Percentiles rank a stretch among this genome's conserved stretches.
Evolutionary conservation across 2,888 invertebrate species (phyloP).

Genomic region (Epiblema foenella): DNA sequence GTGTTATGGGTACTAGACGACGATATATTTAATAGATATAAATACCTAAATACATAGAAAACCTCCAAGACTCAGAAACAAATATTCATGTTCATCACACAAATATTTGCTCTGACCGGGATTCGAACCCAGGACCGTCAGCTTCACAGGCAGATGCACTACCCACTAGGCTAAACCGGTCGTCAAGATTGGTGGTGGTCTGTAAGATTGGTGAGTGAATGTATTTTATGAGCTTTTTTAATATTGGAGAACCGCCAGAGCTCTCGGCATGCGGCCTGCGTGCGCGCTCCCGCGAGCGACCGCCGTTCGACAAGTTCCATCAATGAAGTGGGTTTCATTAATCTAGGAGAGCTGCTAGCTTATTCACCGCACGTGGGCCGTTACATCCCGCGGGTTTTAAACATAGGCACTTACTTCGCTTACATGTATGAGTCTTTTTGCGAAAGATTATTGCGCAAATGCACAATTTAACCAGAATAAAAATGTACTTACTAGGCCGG

Average conservation of each 20-base stretch:
- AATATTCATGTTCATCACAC: too few relatives aligned
- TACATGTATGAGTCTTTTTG: background rate
- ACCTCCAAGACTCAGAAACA: too few relatives aligned
- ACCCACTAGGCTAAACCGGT: too few relatives aligned
- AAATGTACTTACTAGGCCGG: too few relatives aligned
- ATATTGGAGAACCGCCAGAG: background rate
- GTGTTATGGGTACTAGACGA: too few relatives aligned
- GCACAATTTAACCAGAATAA: too few relatives aligned
- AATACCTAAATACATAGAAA: too few relatives aligned
- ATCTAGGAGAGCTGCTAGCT: background rate
- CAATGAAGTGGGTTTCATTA: conserved; percentile 6
- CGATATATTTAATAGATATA: too few relatives aligned
- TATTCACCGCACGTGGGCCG: background rate
- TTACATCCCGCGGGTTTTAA: background rate
- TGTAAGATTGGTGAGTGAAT: conserved; percentile 23
- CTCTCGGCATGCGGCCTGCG: background rate
- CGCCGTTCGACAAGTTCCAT: background rate
- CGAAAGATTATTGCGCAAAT: background rate
- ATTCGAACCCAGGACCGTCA: too few relatives aligned
- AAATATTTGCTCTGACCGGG: too few relatives aligned
- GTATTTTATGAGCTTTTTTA: conserved; percentile 22
- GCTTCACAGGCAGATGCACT: too few relatives aligned
- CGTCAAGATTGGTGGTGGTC: too few relatives aligned
- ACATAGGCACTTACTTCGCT: background rate
- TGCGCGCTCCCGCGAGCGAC: background rate